Percentiles rank a stretch among this genome's conserved stretches.
These are phyloP conservation scores for Andrena chrysosceles DNA, from an alignment of 2,888 invertebrate genomes.

Conservation along the genomic window DNA sequence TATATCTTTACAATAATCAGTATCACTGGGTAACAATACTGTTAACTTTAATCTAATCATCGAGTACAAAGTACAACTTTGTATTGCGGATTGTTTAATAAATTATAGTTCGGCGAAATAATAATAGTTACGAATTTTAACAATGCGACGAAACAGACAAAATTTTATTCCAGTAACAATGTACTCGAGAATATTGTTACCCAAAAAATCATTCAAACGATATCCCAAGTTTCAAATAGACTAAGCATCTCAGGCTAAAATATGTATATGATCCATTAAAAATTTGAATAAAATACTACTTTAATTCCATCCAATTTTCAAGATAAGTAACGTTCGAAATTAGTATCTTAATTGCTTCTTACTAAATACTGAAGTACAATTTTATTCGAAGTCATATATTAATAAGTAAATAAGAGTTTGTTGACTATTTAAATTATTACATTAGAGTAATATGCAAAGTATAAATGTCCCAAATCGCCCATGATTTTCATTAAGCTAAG, in stretches of 20 bases:
- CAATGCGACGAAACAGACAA: neutral
- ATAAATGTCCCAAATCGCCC: too few species aligned
- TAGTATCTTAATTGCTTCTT: neutral
- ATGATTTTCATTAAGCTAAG: too few species aligned
- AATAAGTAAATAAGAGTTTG: neutral
- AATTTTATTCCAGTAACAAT: too few species aligned
- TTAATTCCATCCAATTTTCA: neutral
- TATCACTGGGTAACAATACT: neutral
- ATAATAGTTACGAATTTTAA: neutral
- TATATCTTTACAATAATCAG: slow-evolving; percentile 3
- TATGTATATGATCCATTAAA: neutral
- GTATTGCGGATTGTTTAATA: neutral
- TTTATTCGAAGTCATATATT: neutral
- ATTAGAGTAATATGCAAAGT: too few species aligned
- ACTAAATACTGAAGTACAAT: neutral
- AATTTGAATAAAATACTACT: neutral
- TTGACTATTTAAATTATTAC: neutral
- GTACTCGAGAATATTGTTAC: too few species aligned
- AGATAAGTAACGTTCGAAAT: neutral
- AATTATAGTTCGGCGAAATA: neutral
- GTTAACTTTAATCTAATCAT: slow-evolving; percentile 1
- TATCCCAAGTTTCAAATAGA: neutral
- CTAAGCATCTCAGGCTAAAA: too few species aligned
- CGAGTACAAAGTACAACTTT: neutral
- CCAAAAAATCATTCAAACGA: neutral